Conservation (phyloP, 2,888 invertebrate genomes). For the Agonopterix arenella region DNA sequence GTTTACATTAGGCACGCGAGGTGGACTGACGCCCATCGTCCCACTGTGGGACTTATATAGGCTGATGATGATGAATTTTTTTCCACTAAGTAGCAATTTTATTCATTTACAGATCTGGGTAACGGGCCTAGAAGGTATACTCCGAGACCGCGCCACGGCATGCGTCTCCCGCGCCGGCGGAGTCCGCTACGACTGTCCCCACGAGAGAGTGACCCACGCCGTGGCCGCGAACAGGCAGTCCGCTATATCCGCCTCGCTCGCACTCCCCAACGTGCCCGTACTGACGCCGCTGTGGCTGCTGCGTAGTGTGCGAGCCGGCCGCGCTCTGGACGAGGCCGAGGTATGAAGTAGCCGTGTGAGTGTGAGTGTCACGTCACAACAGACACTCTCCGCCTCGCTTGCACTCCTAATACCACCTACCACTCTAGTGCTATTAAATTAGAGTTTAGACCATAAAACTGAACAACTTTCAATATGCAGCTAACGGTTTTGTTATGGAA, state of each 20-base stretch:
- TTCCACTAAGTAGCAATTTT: too few species aligned
- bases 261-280: constrained; percentile 71
- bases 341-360: constrained; percentile 18
- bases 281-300: constrained; percentile 86
- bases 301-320: constrained; percentile 78
- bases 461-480: too few species aligned
- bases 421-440: too few species aligned
- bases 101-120: constrained; percentile 50
- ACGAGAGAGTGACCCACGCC: constrained; percentile 86
- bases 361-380: too few species aligned
- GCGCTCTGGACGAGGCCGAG: constrained; percentile 41
- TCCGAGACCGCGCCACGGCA: constrained; percentile 54
- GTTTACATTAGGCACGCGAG: too few species aligned
- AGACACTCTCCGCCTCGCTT: constrained; percentile 12
- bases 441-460: too few species aligned
- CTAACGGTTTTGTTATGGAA: too few species aligned
- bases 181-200: constrained; percentile 84
- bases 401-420: too few species aligned
- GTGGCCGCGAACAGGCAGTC: constrained; percentile 80
- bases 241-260: constrained; percentile 23
- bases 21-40: too few species aligned
- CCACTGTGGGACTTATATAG: too few species aligned
- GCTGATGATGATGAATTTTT: too few species aligned
- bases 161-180: constrained; percentile 83
- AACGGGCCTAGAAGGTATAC: constrained; percentile 43